Percentiles rank a stretch among this genome's conserved stretches.
Evolutionary conservation across 2,888 invertebrate genomes (phyloP).

Genomic region (Drosophila nr. fundita): DNA sequence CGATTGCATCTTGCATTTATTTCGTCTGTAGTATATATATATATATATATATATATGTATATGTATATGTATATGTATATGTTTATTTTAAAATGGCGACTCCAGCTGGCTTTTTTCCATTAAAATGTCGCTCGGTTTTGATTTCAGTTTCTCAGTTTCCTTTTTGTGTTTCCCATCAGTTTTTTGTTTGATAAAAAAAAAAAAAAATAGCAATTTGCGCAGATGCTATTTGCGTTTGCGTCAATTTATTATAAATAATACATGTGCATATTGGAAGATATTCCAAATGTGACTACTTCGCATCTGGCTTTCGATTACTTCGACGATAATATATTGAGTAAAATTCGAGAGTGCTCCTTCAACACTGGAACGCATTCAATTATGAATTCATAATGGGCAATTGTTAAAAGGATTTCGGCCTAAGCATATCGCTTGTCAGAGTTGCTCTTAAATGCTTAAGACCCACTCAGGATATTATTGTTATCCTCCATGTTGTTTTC

Average conservation of each 20-base stretch:
- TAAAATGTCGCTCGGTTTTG: not conserved
- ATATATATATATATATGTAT: too few relatives aligned
- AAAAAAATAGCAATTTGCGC: conserved; percentile 12
- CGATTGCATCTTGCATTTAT: conserved; percentile 31
- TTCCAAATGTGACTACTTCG: not conserved
- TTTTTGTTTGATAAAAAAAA: conserved; percentile 5
- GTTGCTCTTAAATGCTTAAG: not conserved
- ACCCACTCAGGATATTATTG: not conserved
- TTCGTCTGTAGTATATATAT: not conserved
- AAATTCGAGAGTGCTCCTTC: not conserved
- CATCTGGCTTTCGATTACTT: not conserved
- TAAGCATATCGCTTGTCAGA: not conserved
- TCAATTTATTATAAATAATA: conserved; percentile 9
- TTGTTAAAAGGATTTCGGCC: not conserved
- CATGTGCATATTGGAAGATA: not conserved
- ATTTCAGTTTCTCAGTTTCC: not conserved
- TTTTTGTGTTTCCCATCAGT: conserved; percentile 10
- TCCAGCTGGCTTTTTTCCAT: conserved; percentile 26
- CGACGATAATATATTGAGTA: not conserved
- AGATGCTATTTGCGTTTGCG: conserved; percentile 6
- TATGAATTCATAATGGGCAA: not conserved
- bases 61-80: too few relatives aligned
- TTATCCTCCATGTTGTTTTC: conserved; percentile 10
- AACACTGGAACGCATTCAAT: not conserved
- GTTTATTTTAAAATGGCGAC: not conserved